A percentile compares a stretch with the other conserved stretches of the same genome.
Conservation (phyloP, 2,888 invertebrate genomes). For the Adineta ricciae region DNA sequence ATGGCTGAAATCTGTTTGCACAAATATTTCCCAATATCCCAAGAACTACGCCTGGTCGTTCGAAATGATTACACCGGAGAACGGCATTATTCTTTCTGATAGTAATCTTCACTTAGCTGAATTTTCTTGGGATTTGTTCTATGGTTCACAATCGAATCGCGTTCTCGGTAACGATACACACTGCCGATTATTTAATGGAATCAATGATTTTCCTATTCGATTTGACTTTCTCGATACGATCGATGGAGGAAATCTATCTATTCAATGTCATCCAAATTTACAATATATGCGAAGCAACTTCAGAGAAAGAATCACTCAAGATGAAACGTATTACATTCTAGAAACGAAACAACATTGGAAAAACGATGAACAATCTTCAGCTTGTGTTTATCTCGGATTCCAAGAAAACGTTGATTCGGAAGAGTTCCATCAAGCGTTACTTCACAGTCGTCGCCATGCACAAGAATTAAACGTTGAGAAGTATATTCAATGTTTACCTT, state of each 20-base stretch:
- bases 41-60: slow-evolving; percentile 1
- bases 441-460: not conserved
- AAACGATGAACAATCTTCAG: not conserved
- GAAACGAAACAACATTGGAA: slow-evolving; percentile 18
- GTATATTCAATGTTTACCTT: slow-evolving; percentile 3
- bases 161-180: not conserved
- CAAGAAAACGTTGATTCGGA: not conserved
- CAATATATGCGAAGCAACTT: not conserved
- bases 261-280: slow-evolving; percentile 21
- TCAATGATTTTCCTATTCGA: not conserved
- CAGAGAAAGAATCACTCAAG: slow-evolving; percentile 1
- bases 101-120: not conserved
- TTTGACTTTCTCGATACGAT: slow-evolving; percentile 10
- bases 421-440: not conserved
- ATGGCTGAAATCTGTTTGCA: not conserved
- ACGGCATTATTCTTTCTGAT: slow-evolving; percentile 11
- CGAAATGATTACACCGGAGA: slow-evolving; percentile 15
- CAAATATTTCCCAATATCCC: not conserved
- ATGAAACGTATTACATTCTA: slow-evolving; percentile 5
- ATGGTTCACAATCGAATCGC: not conserved
- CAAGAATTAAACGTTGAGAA: not conserved
- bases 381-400: slow-evolving; percentile 16
- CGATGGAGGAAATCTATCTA: slow-evolving; percentile 14
- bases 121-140: not conserved
- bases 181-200: not conserved